Evolutionary conservation across 2,797 vertebrate species (phyloP), one percentile per base, ranked within the genome.

Genomic region (Diplodus puntazzo): DNA sequence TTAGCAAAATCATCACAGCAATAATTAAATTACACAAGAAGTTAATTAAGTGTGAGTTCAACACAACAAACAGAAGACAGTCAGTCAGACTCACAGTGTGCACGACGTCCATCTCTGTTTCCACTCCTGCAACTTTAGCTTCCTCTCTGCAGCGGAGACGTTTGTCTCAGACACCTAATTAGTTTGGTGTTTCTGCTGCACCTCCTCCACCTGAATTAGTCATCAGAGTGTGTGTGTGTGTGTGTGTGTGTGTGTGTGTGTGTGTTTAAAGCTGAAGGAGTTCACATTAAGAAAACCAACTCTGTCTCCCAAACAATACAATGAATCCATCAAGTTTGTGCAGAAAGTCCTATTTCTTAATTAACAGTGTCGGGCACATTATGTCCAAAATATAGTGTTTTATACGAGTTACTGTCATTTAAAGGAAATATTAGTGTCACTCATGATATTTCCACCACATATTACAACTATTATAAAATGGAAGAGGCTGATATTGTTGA

Each of bases 201-300:
- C 79, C 86, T 82, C 88, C 88, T 87, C 82, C 87, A 77, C 87
- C 85, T 92, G 86, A 93, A 91, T 92, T 89, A 92, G 91, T 91
- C 88, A 92, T 93, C 88, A 87, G 84, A 57, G 83, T 64, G 83
- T 64, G 73, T 84, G 48, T 68, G 55, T 45, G 58, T 58, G 77
- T 71, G 58, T 61, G 69, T 64, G 61, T 48, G 46, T 48, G 16
- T 17, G 46, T 48, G 46, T 48, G 46, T 48, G 49, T 82, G 64
- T 73, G 48, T 52, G 71, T 69, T 20, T 50, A 50, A 57, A 46
- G 42, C 48, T 45, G 30, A 66, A 10, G 2, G 55, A 73, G 45
- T 16, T 55, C 14, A 43, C 58, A 18, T 57, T 63, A 25, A 45
- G 61, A 65, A 30, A 34, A 55, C 10, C 0, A 60, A 53, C 67